phyloP scores from a whole-genome alignment of 2,113 vertebrate genomes.

The Triplophysa dalaica region DNA sequence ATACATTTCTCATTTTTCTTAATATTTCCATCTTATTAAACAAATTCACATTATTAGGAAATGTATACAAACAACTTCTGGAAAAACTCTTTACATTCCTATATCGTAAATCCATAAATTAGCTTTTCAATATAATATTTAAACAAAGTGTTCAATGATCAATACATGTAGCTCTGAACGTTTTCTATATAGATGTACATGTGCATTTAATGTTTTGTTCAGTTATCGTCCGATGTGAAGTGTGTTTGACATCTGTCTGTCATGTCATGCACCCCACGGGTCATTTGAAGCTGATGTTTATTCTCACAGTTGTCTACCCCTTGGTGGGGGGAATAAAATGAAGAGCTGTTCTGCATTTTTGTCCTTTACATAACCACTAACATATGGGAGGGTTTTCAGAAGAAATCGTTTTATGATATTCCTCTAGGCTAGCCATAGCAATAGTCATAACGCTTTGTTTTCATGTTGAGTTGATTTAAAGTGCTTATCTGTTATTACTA shows the following conservation, averaged over 20 bases:
- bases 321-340: background rate
- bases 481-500: background rate
- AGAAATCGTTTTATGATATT: background rate
- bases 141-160: background rate
- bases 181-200: background rate
- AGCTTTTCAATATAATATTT: background rate
- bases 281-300: background rate
- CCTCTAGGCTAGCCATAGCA: background rate
- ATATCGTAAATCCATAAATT: constrained; percentile 9
- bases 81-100: constrained; percentile 19
- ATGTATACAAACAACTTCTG: background rate
- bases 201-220: background rate
- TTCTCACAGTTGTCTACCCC: background rate
- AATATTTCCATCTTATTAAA: constrained; percentile 7
- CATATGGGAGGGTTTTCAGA: background rate
- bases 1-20: background rate
- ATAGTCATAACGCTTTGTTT: background rate
- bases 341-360: background rate
- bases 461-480: background rate
- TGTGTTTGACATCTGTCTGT: background rate
- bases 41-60: constrained; percentile 34
- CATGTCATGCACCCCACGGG: background rate
- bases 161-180: background rate
- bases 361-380: background rate
- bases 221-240: background rate